Percentiles rank a stretch among this genome's conserved stretches.
phyloP scores from a whole-genome alignment of 1,140 invertebrate species.

The Idris sp. region DNA sequence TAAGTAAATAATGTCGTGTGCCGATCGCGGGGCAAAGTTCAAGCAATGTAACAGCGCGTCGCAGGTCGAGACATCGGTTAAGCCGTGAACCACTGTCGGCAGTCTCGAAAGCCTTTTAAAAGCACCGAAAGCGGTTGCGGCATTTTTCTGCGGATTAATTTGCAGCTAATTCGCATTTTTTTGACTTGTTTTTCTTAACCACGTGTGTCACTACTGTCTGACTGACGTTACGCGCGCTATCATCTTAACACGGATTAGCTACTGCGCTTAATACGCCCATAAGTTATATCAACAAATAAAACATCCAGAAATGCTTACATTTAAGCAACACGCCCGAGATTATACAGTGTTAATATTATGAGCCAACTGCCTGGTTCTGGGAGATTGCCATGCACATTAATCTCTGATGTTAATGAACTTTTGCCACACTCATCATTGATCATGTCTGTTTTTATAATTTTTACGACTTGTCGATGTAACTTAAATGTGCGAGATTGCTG shows the following conservation, averaged over 20 bases:
- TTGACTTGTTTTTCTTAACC: neutral
- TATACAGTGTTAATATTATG: constrained; percentile 45
- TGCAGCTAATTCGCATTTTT: constrained; percentile 40
- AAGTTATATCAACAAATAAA: constrained; percentile 46
- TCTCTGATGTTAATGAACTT: constrained; percentile 45
- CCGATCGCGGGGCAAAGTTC: no score
- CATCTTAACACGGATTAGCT: constrained; percentile 56
- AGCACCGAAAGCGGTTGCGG: constrained; percentile 16
- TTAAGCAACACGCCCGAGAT: constrained; percentile 41
- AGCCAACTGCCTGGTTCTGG: constrained; percentile 19
- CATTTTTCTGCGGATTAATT: constrained; percentile 62
- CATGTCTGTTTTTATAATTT: constrained; percentile 25
- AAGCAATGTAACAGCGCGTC: no score
- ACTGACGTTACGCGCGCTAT: constrained; percentile 35
- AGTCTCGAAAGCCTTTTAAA: constrained; percentile 34
- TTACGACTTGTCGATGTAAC: constrained; percentile 7
- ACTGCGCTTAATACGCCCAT: constrained; percentile 41
- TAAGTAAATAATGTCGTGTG: no score
- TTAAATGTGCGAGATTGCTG: constrained; percentile 19
- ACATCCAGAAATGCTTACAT: constrained; percentile 20
- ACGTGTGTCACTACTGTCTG: constrained; percentile 8
- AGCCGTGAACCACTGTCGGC: no score
- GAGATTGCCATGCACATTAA: constrained; percentile 33
- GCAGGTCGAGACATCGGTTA: constrained; percentile 44
- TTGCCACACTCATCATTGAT: constrained; percentile 29